Percentiles rank a stretch among this genome's conserved stretches.
Conservation (phyloP, 2,113 vertebrate species). For the Paraplagusia blochii region DNA sequence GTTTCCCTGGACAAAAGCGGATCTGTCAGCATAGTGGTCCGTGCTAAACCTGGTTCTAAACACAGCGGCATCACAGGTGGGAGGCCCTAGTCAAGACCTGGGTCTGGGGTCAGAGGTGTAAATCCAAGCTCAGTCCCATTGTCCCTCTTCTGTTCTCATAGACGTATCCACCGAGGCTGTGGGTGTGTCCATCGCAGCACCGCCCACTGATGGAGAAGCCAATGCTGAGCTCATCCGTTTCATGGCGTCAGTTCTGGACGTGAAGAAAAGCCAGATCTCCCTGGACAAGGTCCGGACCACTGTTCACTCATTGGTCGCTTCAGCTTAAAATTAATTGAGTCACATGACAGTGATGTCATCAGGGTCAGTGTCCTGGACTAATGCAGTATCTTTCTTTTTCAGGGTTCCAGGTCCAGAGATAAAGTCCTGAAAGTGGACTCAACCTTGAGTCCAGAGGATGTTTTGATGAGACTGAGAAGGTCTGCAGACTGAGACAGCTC, state of each 20-base stretch:
- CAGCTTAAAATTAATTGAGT: not conserved
- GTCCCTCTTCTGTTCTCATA: constrained; percentile 35
- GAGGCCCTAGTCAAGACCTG: not conserved
- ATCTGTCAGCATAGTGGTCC: constrained; percentile 75
- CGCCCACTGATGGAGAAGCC: constrained; percentile 89
- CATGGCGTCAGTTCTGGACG: constrained; percentile 83
- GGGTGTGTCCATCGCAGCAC: constrained; percentile 85
- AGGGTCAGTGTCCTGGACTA: no score
- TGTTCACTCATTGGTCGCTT: not conserved
- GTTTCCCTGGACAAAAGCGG: constrained; percentile 75
- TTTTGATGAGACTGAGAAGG: constrained; percentile 83
- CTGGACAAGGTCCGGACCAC: constrained; percentile 82
- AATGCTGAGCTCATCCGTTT: constrained; percentile 86
- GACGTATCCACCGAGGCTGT: constrained; percentile 83
- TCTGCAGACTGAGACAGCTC: constrained; percentile 68
- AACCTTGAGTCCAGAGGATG: constrained; percentile 78
- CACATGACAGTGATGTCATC: no score
- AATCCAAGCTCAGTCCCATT: not conserved
- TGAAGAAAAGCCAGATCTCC: constrained; percentile 84
- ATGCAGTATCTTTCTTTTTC: not conserved
- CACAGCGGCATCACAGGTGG: constrained; percentile 79
- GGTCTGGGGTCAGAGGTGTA: not conserved
- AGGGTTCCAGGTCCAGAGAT: constrained; percentile 91
- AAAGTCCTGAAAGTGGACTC: constrained; percentile 85
- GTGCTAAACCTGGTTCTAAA: constrained; percentile 86